Evolutionary conservation across 1,140 invertebrate genomes (phyloP).

Genomic region (Sweltsa coloradensis): DNA sequence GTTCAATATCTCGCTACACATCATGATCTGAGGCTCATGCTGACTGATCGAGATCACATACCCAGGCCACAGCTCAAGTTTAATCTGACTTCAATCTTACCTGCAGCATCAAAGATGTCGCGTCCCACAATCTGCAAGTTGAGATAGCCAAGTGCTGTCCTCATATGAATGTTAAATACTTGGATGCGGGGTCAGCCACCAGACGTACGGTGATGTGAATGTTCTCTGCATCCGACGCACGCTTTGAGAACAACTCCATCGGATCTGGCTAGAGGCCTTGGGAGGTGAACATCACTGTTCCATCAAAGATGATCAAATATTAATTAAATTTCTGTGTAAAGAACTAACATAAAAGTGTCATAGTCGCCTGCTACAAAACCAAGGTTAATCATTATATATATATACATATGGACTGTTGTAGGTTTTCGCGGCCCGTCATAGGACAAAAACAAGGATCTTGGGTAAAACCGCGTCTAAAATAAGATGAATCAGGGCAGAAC

Average conservation of each 20-base stretch:
- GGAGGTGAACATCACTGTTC: constrained; percentile 34
- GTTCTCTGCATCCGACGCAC: constrained; percentile 28
- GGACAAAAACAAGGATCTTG: too few species aligned
- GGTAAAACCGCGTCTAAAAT: too few species aligned
- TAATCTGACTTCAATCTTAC: constrained; percentile 32
- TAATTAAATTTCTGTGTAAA: too few species aligned
- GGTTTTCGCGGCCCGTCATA: too few species aligned
- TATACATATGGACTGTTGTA: too few species aligned
- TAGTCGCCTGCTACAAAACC: too few species aligned
- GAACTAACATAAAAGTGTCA: too few species aligned
- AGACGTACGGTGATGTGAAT: constrained; percentile 36
- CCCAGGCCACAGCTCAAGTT: constrained; percentile 61
- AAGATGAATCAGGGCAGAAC: too few species aligned
- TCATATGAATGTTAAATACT: constrained; percentile 62
- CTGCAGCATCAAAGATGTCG: constrained; percentile 62
- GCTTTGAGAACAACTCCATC: constrained; percentile 32
- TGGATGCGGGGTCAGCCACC: constrained; percentile 42
- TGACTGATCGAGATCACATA: constrained; percentile 67
- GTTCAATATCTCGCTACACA: constrained; percentile 61
- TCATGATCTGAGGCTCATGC: constrained; percentile 53
- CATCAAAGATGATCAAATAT: constrained; percentile 48
- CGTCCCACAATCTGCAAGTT: constrained; percentile 56
- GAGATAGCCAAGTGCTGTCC: constrained; percentile 49
- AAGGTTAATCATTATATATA: too few species aligned
- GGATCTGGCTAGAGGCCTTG: constrained; percentile 36